A percentile compares a stretch with the other conserved stretches of the same genome.
phyloP scores from a whole-genome alignment of 2,113 vertebrate genomes.

The Struthidea cinerea region DNA sequence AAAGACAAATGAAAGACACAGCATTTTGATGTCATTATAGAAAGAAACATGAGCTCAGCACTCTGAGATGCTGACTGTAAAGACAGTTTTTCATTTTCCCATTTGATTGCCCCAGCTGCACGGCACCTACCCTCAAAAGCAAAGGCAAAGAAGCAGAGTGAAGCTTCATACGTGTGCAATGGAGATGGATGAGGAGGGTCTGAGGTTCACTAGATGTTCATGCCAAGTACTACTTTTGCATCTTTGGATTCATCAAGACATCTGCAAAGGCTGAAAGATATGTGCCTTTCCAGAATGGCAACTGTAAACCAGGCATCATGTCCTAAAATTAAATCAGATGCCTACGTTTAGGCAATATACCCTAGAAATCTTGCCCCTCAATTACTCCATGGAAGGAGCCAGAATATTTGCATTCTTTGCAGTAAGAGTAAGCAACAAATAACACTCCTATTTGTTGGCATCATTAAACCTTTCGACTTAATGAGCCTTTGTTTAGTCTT shows the following conservation, averaged over 20 bases:
- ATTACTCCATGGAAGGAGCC: background rate
- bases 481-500: background rate
- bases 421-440: background rate
- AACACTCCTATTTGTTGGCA: background rate
- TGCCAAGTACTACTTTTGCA: background rate
- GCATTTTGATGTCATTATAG: background rate
- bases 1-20: background rate
- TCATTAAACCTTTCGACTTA: background rate
- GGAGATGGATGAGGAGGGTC: background rate
- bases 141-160: background rate
- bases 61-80: background rate
- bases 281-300: background rate
- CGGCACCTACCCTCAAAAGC: background rate
- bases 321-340: background rate
- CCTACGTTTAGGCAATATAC: background rate
- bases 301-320: background rate
- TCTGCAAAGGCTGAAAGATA: background rate
- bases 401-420: background rate
- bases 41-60: background rate
- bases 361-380: background rate
- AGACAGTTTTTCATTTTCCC: background rate
- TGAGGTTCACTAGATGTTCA: background rate
- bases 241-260: background rate
- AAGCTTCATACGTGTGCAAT: background rate
- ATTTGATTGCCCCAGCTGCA: background rate